Base-by-base conservation (phyloP, 2,113 vertebrate species). In the Onychostoma macrolepis region DNA sequence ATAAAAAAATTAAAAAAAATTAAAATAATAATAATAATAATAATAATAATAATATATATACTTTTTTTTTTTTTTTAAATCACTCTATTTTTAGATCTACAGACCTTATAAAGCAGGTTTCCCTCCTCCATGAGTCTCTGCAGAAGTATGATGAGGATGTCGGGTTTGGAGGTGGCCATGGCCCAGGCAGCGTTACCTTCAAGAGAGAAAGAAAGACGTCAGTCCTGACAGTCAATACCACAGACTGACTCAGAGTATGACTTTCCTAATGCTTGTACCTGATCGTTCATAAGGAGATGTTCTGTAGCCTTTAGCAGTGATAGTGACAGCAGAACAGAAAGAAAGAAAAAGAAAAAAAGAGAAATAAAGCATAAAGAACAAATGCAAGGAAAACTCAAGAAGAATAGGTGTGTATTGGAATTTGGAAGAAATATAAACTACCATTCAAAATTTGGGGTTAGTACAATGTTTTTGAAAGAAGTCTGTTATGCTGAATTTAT, bases 71-170 rank as follows among this genome's bases (percentile, higher is more conserved):
- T n/a, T n/a, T n/a, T n/a, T n/a, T n/a, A n/a, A n/a, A n/a, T n/a
- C n/a, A n/a, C n/a, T n/a, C 17, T 19, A 10, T 53, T 53, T 53
- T 53, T 19, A 50, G 15, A 50, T 50, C 48, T 17, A 53, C 8
- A 80, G 90, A 98, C 98, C 96, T 99, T 99, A 92, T 99, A 99
- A 80, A 99, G 94, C 26, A 95, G 72, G 92, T 99, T 99, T 79
- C 98, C 98, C 93, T 99, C 98, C 92, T 99, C 98, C 97, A 99
- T 98, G 87, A 99, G 93, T 91, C 99, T 99, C 95, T 99, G 98
- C 87, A 99, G 95, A 86, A 99, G 96, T 90, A 99, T 99, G 90
- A 99, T 96, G 89, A 99, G 95, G 88, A 99, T 98, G 91, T 99
- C 98, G 0, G 98, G 98, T 92, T 99, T 99, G 88, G 98, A 99